Evolutionary conservation across 2,888 invertebrate genomes (phyloP).

Genomic region (Gibbula magus): DNA sequence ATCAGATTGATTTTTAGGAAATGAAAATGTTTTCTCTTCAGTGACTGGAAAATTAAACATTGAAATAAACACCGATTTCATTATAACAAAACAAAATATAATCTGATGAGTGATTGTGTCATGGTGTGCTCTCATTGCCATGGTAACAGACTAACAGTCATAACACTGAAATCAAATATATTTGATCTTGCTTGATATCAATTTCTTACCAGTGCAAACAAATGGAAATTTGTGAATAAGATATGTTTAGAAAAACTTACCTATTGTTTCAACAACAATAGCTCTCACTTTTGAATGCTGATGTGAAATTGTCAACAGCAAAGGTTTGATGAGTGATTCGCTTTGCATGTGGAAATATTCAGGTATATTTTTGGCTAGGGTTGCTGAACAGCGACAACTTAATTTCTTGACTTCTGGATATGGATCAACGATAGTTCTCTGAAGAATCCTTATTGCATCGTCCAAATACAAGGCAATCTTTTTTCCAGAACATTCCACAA

Average conservation of each 20-base stretch:
- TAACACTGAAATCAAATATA: too few relatives aligned
- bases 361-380: constrained; percentile 81
- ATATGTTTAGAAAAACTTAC: constrained; percentile 71
- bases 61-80: background rate
- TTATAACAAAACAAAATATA: background rate
- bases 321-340: constrained; percentile 84
- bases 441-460: constrained; percentile 84
- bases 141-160: background rate
- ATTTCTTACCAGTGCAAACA: background rate
- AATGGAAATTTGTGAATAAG: background rate
- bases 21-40: background rate
- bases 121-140: background rate
- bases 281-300: constrained; percentile 89
- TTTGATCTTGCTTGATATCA: too few relatives aligned
- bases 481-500: constrained; percentile 82
- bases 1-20: too few relatives aligned
- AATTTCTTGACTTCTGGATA: constrained; percentile 88
- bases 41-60: background rate
- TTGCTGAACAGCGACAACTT: constrained; percentile 84
- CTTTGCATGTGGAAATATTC: constrained; percentile 85
- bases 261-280: constrained; percentile 84
- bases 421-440: constrained; percentile 84
- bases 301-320: constrained; percentile 85
- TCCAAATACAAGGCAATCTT: constrained; percentile 83
- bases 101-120: background rate